These are phyloP conservation scores for Caenorhabditis doughertyi DNA, from an alignment of 2,888 invertebrate genomes.

Conservation along the genomic window DNA sequence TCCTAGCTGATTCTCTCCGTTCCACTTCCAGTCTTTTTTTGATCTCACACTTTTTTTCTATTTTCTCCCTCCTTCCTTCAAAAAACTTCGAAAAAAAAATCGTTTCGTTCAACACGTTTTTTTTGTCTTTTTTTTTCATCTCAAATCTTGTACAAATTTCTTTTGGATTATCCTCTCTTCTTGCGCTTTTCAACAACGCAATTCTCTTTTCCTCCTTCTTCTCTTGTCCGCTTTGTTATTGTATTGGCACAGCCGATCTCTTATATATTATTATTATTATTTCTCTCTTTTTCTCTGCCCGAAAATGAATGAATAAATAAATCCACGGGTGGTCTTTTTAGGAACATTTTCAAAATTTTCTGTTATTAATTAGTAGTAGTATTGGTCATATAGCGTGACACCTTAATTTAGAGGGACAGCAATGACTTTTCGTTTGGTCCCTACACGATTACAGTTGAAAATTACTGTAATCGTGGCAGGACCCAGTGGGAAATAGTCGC, in stretches of 20 bases:
- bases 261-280: background rate
- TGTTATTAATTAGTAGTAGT: background rate
- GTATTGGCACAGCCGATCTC: slow-evolving; percentile 38
- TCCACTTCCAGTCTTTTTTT: background rate
- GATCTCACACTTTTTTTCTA: background rate
- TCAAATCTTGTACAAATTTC: no score
- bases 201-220: background rate
- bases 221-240: slow-evolving; percentile 7
- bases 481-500: no score
- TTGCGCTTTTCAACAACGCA: slow-evolving; percentile 13
- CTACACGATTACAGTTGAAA: no score
- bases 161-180: slow-evolving; percentile 13
- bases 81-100: slow-evolving; percentile 13
- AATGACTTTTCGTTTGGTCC: no score
- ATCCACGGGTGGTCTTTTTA: slow-evolving; percentile 1
- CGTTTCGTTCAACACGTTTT: slow-evolving; percentile 18
- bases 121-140: background rate
- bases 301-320: background rate
- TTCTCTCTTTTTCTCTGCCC: background rate
- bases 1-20: no score
- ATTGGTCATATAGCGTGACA: background rate
- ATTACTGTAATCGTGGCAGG: no score
- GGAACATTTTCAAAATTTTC: background rate
- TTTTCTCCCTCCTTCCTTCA: no score
- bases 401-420: no score